Evolutionary conservation across 2,888 invertebrate genomes (phyloP), one percentile per base, ranked within the genome.

Genomic region (Eutolmus rufibarbis): DNA sequence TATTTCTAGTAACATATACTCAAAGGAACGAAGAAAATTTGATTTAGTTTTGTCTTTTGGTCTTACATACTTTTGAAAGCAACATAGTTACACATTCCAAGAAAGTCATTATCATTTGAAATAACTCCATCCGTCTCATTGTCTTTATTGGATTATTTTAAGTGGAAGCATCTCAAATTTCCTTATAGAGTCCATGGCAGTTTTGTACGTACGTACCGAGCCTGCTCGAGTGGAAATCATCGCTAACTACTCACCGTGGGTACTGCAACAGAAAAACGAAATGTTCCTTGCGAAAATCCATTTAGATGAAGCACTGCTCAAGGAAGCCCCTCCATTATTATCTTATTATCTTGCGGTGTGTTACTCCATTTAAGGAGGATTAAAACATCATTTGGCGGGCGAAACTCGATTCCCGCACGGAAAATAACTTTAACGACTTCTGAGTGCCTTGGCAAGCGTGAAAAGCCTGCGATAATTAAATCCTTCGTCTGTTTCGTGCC

Each of bases 401-500:
- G 23, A 23, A 79, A 79, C 79, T 79, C 51, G 51, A 51, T 79
- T 51, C 78, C 51, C 79, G 28, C 56, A 79, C 31, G 12, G 79
- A 51, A 79, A 79, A 40, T 46, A 79, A 79, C 79, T 79, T 79
- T 79, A 79, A 79, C 31, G 79, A 79, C 51, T 51, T 79, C 51
- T 28, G 23, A 40, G 79, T 79, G 79, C 51, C 40, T 77, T 16
- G 28, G 56, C 19, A 84, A 84, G 66, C 82, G 34, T 56, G 28
- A 51, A 84, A 84, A 66, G 66, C 46, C 19, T 46, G 57, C 82
- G n/a, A 84, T 84, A 84, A 84, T 84, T 84, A 84, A 84, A 84
- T 66, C 66, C 82, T 84, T 66, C 66, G 66, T 23, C 23, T 28
- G 28, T 28, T 66, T 28, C 66, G 14, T 66, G 12, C 66, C 28